Conservation (phyloP, 2,888 invertebrate species). For the Drosophila stalkeri region DNA sequence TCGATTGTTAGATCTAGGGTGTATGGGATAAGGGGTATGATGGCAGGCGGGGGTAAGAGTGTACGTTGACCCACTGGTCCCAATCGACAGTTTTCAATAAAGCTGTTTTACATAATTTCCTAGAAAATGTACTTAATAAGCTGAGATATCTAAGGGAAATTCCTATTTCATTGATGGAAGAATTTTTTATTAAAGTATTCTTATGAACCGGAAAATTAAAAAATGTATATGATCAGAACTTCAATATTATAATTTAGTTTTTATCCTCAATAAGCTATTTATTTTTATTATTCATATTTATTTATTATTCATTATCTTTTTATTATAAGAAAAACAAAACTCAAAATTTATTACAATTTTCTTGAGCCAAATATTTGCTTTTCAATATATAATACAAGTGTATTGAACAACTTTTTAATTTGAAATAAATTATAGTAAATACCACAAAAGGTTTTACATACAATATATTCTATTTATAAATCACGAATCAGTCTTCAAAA, state of each 20-base stretch:
- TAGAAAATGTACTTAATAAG: background rate
- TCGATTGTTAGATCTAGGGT: slow-evolving; percentile 3
- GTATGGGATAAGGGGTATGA: background rate
- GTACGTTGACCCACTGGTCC: slow-evolving; percentile 56
- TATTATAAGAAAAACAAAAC: too few species aligned
- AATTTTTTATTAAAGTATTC: too few species aligned
- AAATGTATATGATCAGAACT: too few species aligned
- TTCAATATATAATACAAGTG: background rate
- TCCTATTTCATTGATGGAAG: background rate
- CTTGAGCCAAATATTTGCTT: too few species aligned
- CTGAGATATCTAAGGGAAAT: background rate
- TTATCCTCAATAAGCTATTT: too few species aligned
- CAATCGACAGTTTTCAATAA: slow-evolving; percentile 24
- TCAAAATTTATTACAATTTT: too few species aligned
- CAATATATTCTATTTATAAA: slow-evolving; percentile 3
- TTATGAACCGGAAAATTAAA: too few species aligned
- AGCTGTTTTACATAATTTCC: background rate
- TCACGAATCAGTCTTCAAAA: slow-evolving; percentile 11
- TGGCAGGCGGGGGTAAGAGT: background rate
- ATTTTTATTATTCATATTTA: too few species aligned
- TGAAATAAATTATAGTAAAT: background rate
- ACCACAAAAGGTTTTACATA: background rate
- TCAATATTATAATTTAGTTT: too few species aligned
- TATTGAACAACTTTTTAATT: background rate
- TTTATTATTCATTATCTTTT: too few species aligned